phyloP scores from a whole-genome alignment of 2,113 vertebrate genomes.

The Toxostoma redivivum region DNA sequence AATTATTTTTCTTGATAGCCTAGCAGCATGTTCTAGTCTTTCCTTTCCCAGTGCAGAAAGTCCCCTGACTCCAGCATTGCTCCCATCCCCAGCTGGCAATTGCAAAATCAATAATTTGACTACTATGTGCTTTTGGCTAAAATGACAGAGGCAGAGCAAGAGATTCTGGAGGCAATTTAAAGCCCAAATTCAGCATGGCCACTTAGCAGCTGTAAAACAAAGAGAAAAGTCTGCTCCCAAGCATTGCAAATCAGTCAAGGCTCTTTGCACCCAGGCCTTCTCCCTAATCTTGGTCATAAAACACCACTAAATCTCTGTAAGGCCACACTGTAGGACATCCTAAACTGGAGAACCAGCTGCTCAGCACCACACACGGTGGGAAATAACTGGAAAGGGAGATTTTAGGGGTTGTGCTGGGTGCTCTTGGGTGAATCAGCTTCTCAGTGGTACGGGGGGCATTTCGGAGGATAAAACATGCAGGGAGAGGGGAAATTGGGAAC shows the following conservation, averaged over 20 bases:
- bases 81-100: not conserved
- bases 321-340: not conserved
- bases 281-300: not conserved
- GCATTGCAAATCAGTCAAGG: not conserved
- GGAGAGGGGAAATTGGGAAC: fast-evolving
- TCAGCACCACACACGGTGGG: fast-evolving
- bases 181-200: not conserved
- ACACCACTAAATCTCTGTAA: not conserved
- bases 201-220: slow-evolving; percentile 11
- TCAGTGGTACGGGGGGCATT: fast-evolving
- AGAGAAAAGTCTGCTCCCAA: not conserved
- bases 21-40: not conserved
- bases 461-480: not conserved
- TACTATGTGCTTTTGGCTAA: slow-evolving; percentile 1
- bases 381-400: not conserved
- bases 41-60: not conserved
- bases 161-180: slow-evolving; percentile 22
- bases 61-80: not conserved
- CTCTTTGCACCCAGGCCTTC: not conserved
- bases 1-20: not conserved
- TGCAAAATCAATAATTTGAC: slow-evolving; percentile 14
- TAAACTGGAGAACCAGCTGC: not conserved
- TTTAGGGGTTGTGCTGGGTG: not conserved
- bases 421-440: not conserved
- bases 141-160: not conserved